A percentile compares a stretch with the other conserved stretches of the same genome.
Evolutionary conservation across 2,797 vertebrate genomes (phyloP).

Genomic region (Gymnocypris eckloni): DNA sequence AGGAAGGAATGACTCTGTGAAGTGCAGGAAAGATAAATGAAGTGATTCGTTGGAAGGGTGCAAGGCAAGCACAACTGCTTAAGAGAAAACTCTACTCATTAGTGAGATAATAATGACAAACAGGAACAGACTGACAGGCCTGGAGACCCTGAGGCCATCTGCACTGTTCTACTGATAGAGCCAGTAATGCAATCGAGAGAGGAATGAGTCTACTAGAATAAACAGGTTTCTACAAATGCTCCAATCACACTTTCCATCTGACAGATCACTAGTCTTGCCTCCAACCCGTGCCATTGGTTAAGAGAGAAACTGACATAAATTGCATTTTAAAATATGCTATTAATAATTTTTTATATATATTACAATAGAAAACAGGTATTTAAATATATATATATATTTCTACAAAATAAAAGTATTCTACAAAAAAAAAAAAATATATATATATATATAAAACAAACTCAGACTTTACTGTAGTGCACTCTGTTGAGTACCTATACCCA

Average conservation of each 20-base stretch:
- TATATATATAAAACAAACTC: too few species aligned
- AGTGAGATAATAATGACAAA: conserved; percentile 24
- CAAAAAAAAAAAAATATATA: not conserved
- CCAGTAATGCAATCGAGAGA: conserved; percentile 10
- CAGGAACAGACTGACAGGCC: conserved; percentile 16
- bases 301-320: not conserved
- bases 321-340: too few species aligned
- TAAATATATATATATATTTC: not conserved
- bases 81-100: conserved; percentile 24
- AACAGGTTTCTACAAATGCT: conserved; percentile 10
- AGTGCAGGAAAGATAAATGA: conserved; percentile 13
- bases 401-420: not conserved
- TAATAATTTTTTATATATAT: too few species aligned
- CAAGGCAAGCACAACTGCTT: conserved; percentile 25
- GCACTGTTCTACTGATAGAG: not conserved
- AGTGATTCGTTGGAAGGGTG: not conserved
- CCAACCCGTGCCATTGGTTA: not conserved
- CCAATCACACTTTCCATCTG: not conserved
- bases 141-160: conserved; percentile 12
- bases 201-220: conserved; percentile 6
- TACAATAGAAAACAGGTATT: not conserved
- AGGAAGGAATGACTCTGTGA: conserved; percentile 23
- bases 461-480: not conserved
- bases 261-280: not conserved
- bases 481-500: not conserved